These are phyloP conservation scores for Globodera ellingtonae DNA, from an alignment of 1,140 invertebrate genomes.

Conservation along the genomic window DNA sequence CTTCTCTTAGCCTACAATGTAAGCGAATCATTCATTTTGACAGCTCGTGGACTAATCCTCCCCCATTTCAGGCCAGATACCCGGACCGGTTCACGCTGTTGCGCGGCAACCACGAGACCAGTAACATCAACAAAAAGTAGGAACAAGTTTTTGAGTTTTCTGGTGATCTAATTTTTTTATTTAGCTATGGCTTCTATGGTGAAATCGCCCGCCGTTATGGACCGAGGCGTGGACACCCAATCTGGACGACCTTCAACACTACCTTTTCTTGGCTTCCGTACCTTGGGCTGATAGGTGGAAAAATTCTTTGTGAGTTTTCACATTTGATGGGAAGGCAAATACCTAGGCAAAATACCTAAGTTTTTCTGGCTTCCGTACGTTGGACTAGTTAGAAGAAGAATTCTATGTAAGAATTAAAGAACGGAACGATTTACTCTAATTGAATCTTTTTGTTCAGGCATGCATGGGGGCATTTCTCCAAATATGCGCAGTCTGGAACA, in stretches of 20 bases:
- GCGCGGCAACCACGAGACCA: slow-evolving; percentile 74
- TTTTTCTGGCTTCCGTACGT: not conserved
- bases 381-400: not conserved
- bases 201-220: not conserved
- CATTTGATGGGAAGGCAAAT: too few species aligned
- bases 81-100: slow-evolving; percentile 89
- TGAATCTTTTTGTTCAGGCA: slow-evolving; percentile 58
- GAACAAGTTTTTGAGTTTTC: too few species aligned
- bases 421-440: not conserved
- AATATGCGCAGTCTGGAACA: slow-evolving; percentile 69
- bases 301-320: too few species aligned
- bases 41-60: too few species aligned
- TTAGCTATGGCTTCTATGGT: slow-evolving; percentile 74
- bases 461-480: slow-evolving; percentile 79
- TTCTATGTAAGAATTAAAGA: not conserved
- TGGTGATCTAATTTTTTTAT: slow-evolving; percentile 60
- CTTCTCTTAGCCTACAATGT: slow-evolving; percentile 10
- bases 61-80: slow-evolving; percentile 78
- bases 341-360: too few species aligned
- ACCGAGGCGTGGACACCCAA: too few species aligned
- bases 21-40: too few species aligned
- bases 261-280: too few species aligned
- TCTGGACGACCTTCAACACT: too few species aligned
- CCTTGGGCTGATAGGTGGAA: too few species aligned
- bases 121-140: slow-evolving; percentile 73